Conservation (phyloP, 2,888 invertebrate species). For the Ellobium chinense region DNA sequence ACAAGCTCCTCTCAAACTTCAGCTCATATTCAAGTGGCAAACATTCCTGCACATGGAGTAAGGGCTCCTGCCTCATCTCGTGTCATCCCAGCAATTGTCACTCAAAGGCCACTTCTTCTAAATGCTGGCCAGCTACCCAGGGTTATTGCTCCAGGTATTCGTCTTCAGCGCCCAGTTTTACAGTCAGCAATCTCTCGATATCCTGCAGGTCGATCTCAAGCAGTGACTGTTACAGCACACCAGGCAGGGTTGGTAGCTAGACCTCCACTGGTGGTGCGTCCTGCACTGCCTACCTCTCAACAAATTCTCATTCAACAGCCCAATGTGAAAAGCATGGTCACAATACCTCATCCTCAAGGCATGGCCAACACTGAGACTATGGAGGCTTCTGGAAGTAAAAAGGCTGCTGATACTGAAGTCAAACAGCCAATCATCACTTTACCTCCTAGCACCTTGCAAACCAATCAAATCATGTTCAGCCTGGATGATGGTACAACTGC, state of each 20-base stretch:
- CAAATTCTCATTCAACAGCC: not conserved
- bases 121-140: slow-evolving; percentile 4
- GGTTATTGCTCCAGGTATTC: not conserved
- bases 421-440: not conserved
- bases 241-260: not conserved
- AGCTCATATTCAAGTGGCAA: not conserved
- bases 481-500: slow-evolving; percentile 42
- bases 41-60: not conserved
- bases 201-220: not conserved
- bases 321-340: not conserved
- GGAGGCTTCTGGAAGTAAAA: not conserved
- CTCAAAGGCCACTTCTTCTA: not conserved
- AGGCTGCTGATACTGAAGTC: not conserved
- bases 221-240: not conserved
- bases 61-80: not conserved
- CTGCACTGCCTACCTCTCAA: not conserved
- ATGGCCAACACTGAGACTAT: not conserved
- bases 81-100: not conserved
- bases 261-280: not conserved
- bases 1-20: not conserved
- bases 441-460: not conserved
- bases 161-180: not conserved
- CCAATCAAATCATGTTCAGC: slow-evolving; percentile 38
- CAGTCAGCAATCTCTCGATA: not conserved
- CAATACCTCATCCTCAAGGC: not conserved